Conservation (phyloP, 1,140 invertebrate species). For the Atta texana region DNA sequence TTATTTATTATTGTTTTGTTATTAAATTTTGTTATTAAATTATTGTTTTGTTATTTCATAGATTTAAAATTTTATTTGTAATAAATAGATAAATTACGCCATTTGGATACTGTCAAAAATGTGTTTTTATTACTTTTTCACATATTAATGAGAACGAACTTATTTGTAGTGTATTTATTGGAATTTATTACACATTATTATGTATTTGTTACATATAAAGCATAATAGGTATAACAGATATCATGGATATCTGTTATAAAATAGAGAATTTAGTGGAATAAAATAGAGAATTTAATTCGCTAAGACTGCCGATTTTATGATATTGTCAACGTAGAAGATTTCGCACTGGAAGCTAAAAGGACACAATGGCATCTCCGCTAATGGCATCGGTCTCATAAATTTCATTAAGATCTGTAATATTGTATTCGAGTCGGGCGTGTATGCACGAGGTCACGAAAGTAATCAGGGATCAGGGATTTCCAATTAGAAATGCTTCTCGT, state of each 20-base stretch:
- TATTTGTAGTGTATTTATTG: neutral
- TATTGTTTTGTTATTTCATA: neutral
- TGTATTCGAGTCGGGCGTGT: conserved; percentile 35
- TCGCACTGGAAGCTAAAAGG: neutral
- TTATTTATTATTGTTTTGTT: neutral
- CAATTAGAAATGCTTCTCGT: conserved; percentile 73
- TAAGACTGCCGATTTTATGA: conserved; percentile 17
- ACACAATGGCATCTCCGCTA: conserved; percentile 26
- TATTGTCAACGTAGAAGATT: neutral
- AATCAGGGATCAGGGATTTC: conserved; percentile 72
- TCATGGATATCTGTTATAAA: neutral
- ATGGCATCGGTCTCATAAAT: conserved; percentile 62
- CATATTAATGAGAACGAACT: neutral
- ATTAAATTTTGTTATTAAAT: neutral
- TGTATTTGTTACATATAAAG: neutral
- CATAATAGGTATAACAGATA: neutral
- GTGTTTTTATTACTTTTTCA: neutral
- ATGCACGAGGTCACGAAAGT: conserved; percentile 60
- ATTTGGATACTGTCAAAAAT: neutral
- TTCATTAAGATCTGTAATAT: conserved; percentile 70
- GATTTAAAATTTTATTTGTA: too few species aligned
- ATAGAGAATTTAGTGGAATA: neutral
- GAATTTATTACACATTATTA: neutral
- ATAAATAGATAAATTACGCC: neutral
- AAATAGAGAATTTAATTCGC: conserved; percentile 6